Conservation (phyloP, 2,113 vertebrate species). For the Gracilinanus agilis region DNA sequence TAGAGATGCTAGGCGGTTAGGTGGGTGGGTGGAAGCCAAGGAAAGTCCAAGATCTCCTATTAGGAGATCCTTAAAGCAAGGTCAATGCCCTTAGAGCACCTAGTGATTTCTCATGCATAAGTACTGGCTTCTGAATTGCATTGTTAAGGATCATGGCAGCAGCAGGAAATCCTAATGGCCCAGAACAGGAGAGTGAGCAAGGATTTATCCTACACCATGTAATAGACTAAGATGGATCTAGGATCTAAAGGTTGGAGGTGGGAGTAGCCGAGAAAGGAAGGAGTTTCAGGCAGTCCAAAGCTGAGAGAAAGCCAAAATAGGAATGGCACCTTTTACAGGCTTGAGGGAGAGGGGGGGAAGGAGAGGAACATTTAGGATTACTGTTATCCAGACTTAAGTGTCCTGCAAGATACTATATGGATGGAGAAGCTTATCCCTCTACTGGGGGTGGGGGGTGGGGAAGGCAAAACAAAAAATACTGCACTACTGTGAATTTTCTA, state of each 20-base stretch:
- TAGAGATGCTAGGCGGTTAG: not conserved
- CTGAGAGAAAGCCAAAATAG: not conserved
- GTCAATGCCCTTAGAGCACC: constrained; percentile 66
- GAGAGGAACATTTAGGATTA: not conserved
- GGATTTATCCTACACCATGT: constrained; percentile 45
- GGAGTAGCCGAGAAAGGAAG: constrained; percentile 45
- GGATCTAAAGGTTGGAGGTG: constrained; percentile 29
- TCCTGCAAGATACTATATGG: constrained; percentile 26
- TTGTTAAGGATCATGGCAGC: constrained; percentile 63
- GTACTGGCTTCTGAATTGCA: not conserved
- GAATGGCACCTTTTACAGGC: constrained; percentile 13
- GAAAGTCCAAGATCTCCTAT: not conserved
- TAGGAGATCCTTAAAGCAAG: constrained; percentile 62
- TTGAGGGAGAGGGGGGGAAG: not conserved
- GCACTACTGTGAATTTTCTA: constrained; percentile 65
- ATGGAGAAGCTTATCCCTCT: not conserved
- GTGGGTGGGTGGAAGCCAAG: not conserved
- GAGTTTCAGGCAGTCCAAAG: not conserved
- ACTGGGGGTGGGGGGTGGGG: constrained; percentile 41
- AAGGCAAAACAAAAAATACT: constrained; percentile 48
- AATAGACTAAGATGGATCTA: constrained; percentile 46
- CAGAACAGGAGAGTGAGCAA: constrained; percentile 27
- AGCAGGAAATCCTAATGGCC: constrained; percentile 33
- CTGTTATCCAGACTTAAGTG: constrained; percentile 34
- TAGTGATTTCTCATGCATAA: constrained; percentile 22